phyloP scores from a whole-genome alignment of 2,113 vertebrate genomes.

The Anseranas semipalmata region DNA sequence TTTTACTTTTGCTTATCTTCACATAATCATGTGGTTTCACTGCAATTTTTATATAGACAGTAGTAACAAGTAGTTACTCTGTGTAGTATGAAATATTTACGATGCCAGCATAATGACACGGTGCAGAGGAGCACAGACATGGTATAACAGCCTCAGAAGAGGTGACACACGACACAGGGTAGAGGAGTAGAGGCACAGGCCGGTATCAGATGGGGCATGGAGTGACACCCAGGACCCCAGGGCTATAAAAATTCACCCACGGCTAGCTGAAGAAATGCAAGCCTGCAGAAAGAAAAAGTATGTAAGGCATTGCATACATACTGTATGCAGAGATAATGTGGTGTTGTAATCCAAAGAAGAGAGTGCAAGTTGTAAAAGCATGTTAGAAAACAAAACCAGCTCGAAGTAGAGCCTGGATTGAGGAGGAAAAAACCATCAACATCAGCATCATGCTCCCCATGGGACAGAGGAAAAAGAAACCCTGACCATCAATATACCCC shows the following conservation, averaged over 20 bases:
- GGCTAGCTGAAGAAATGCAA: neutral
- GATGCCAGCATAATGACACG: neutral
- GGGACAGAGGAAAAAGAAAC: neutral
- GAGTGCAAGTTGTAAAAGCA: neutral
- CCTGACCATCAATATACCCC: neutral
- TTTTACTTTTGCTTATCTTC: constrained; percentile 41
- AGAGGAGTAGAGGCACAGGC: neutral
- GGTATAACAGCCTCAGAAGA: neutral
- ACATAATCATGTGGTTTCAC: neutral
- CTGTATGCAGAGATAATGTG: neutral
- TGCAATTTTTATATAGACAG: constrained; percentile 18
- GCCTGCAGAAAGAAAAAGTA: neutral
- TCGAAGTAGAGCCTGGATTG: neutral
- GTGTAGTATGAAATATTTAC: constrained; percentile 34
- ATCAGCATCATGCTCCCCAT: neutral
- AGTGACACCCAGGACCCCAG: neutral
- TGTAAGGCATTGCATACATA: neutral
- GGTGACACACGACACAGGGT: neutral
- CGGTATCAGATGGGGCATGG: neutral
- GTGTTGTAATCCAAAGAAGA: neutral
- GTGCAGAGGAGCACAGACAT: neutral
- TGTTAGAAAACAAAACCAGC: neutral
- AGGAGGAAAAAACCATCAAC: neutral
- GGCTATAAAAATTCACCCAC: neutral
- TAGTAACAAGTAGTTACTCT: neutral